These are phyloP conservation scores for Cephus pulcher DNA, from an alignment of 2,888 invertebrate species.

Conservation along the genomic window DNA sequence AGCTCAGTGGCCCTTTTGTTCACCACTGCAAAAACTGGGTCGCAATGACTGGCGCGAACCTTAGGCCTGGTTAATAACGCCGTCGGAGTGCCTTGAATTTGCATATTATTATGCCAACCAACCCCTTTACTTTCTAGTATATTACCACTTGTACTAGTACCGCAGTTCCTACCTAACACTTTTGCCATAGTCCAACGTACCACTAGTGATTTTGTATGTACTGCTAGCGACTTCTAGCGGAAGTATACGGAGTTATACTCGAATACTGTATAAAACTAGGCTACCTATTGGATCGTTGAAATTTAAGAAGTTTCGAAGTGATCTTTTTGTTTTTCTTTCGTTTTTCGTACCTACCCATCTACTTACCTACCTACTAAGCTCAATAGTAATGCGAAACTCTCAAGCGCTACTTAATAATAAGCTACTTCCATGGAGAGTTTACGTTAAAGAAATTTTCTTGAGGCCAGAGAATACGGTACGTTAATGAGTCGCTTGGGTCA, in stretches of 20 bases:
- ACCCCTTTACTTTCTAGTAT: background rate
- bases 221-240: background rate
- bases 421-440: background rate
- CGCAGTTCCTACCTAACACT: background rate
- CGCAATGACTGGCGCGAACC: conserved; percentile 26
- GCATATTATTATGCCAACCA: conserved; percentile 22
- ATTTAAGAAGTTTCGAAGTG: background rate
- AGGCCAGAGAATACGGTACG: background rate
- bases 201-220: no score
- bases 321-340: background rate
- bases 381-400: background rate
- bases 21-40: conserved; percentile 35
- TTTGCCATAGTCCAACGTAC: background rate
- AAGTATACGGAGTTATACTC: background rate
- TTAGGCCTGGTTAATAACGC: conserved; percentile 40
- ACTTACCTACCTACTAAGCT: background rate
- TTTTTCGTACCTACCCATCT: background rate
- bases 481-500: background rate
- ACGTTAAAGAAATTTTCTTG: background rate
- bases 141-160: background rate
- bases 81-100: conserved; percentile 36
- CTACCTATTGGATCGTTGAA: background rate
- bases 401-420: background rate
- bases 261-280: background rate
- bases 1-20: conserved; percentile 32